Base-by-base conservation (phyloP, 2,797 vertebrate genomes). In the Vireo griseus region DNA sequence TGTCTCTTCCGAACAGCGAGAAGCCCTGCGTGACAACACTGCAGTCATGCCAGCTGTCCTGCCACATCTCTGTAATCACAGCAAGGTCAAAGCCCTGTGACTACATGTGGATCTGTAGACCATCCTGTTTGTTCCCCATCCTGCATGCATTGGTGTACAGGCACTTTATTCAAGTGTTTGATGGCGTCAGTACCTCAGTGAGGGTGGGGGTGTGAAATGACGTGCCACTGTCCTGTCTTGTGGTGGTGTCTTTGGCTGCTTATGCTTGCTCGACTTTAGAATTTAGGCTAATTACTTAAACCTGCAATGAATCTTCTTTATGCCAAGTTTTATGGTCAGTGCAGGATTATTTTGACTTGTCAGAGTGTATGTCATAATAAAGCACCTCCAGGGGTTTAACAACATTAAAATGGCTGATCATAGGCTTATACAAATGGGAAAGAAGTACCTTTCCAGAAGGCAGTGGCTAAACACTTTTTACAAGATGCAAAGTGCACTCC, bases 191-290 rank as follows among this genome's bases (percentile, higher is more conserved):
- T 31, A 44, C 50, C 28, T 33, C 44, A 72, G 37, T 1, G 1
- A 22, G 15, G 5, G 8, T 16, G 13, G 16, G 16, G 35, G 9
- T 50, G n/a, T 1, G 2, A 72, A 87, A 63, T 5, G 6, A 79
- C 0, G 0, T 0, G 2, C 28, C 45, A 51, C 33, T 29, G 24
- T 51, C 37, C 8, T 45, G 26, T 51, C 84, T 37, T 57, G 37
- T 25, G 50, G 5, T 58, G n/a, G 21, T 14, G 10, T 51, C 47
- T 61, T 54, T 54, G 48, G 40, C 48, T 76, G 52, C 39, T 75
- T 51, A 35, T n/a, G 24, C 19, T 87, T 59, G 33, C 59, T 72
- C 2, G 7, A 65, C n/a, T 59, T 40, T 5, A 17, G 24, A 74
- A 67, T 69, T 77, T 72, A 77, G n/a, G 20, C 25, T 33, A 22